Conservation (phyloP, 2,797 vertebrate species). For the Tragelaphus eurycerus region DNA sequence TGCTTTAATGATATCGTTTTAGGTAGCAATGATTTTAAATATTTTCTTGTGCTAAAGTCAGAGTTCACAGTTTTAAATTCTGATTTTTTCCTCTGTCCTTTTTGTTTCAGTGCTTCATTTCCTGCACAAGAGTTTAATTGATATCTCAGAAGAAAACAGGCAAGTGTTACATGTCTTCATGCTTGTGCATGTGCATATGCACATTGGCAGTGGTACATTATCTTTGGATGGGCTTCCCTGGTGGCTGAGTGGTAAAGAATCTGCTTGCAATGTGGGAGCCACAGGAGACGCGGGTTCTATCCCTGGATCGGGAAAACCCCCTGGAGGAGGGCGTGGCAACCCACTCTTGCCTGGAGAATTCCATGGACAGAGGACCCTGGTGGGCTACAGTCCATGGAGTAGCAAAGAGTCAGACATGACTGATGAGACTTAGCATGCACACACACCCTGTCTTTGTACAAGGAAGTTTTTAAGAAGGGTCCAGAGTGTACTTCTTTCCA, state of each 20-base stretch:
- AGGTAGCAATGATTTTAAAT: not conserved
- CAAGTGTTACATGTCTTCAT: constrained; percentile 74
- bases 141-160: constrained; percentile 91
- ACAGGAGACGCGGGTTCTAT: fast-evolving
- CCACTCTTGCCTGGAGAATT: not conserved
- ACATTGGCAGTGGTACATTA: not conserved
- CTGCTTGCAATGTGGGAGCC: not conserved
- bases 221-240: not conserved
- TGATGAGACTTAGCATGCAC: not conserved
- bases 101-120: constrained; percentile 90
- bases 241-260: not conserved
- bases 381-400: not conserved
- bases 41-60: not conserved
- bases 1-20: not conserved
- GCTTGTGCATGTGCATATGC: not conserved
- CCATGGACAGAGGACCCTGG: not conserved
- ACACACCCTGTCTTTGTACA: not conserved
- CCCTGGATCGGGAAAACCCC: not conserved
- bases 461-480: not conserved
- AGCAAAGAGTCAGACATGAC: not conserved
- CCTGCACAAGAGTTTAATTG: constrained; percentile 86
- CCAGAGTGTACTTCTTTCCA: not conserved
- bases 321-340: not conserved
- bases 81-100: constrained; percentile 40
- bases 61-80: not conserved